Evolutionary conservation across 2,888 invertebrate genomes (phyloP), one percentile per base, ranked within the genome.

Genomic region (Dynastes maya): DNA sequence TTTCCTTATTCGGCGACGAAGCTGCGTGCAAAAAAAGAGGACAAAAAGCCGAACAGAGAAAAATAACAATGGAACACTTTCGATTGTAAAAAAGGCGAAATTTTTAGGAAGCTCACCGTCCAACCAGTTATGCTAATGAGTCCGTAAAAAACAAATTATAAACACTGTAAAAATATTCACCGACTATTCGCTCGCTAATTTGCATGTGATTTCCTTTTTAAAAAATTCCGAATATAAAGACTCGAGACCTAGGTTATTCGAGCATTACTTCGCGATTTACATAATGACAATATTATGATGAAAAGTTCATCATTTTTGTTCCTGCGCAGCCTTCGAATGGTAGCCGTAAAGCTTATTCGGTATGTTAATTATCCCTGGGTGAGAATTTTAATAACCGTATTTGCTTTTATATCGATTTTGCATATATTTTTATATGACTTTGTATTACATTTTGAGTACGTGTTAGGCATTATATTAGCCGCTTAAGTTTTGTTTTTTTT

Each of bases 91-190:
- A 74, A 74, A 32, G 61, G 45, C 61, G 29, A 45, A 61, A 74
- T 61, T 74, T 74, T 74, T 61, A 61, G 61, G 40, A 58, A 40
- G 72, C 58, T 40, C 61, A 27, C 72, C 58, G 45, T 22, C 61
- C 61, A 45, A 45, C 72, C 88, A 85, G 85, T 86, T 87, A 88
- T 88, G 88, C 86, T 87, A 88, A 89, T 88, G 81, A 85, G 85
- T 81, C 85, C 85, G 86, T 88, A 88, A 88, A 88, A 88, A 88
- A 86, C 86, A 86, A 88, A 88, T 88, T 88, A 88, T 88, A 88
- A 88, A 88, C 88, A 88, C 87, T 87, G 88, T 87, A 86, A 88
- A 88, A 89, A 89, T 88, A 88, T 88, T 88, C 88, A 87, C 87
- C 87, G 87, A 85, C 87, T 86, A 87, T 86, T 86, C 87, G 83